A percentile compares a stretch with the other conserved stretches of the same genome.
Evolutionary conservation across 35 echinoderm and acorn worm species (phyloP).

Genomic region (Chiridota heheva): DNA sequence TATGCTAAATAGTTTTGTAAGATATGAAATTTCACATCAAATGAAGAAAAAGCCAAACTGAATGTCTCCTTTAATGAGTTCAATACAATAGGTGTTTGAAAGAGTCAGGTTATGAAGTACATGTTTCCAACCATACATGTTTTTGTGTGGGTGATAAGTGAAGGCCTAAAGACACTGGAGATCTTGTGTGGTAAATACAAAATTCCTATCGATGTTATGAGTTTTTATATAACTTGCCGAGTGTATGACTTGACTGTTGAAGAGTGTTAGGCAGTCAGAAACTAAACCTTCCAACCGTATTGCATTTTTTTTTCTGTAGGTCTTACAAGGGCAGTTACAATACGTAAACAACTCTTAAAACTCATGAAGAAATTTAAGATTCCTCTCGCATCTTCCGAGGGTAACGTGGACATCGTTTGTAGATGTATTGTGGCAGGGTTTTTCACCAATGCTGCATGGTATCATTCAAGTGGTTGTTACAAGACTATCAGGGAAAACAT

Average conservation of each 20-base stretch:
- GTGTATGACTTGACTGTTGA: neutral
- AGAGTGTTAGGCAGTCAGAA: neutral
- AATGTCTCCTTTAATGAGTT: too few species aligned
- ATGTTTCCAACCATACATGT: too few species aligned
- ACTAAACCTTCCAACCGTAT: too few species aligned
- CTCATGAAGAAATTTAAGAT: conserved; percentile 94
- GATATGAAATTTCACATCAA: too few species aligned
- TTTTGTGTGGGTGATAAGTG: too few species aligned
- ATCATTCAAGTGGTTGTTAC: conserved; percentile 84
- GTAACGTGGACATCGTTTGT: conserved; percentile 71
- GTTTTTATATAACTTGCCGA: neutral
- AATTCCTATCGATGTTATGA: neutral
- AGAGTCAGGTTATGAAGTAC: too few species aligned
- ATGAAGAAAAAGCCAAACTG: too few species aligned
- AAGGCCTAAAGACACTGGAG: too few species aligned
- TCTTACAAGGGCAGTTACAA: conserved; percentile 66
- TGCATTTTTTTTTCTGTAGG: conserved; percentile 32
- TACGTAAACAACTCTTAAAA: conserved; percentile 78
- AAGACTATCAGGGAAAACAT: conserved; percentile 73
- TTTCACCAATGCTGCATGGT: conserved; percentile 83
- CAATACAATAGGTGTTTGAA: too few species aligned
- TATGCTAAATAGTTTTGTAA: too few species aligned
- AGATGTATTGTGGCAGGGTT: conserved; percentile 89
- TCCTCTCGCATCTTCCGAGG: conserved; percentile 89
- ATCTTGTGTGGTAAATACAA: too few species aligned